A percentile compares a stretch with the other conserved stretches of the same genome.
Evolutionary conservation across 2,113 vertebrate genomes (phyloP).

Genomic region (Xenotilapia caudafasciata): DNA sequence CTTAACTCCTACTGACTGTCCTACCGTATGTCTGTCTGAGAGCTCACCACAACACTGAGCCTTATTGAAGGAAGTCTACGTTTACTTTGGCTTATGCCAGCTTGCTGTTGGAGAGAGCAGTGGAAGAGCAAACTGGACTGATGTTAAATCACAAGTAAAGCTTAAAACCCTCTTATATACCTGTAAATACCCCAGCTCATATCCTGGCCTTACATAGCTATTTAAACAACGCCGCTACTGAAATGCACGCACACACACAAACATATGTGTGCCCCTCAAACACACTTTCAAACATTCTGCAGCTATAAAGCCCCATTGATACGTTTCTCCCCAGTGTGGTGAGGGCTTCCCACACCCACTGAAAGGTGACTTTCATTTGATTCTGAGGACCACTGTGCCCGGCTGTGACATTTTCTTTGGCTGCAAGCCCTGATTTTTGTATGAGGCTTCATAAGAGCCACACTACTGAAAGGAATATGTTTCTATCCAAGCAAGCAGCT

Average conservation of each 20-base stretch:
- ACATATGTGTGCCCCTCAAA: background rate
- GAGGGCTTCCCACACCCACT: slow-evolving; percentile 17
- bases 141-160: slow-evolving; percentile 8
- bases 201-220: background rate
- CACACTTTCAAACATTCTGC: background rate
- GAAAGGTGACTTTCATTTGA: slow-evolving; percentile 61
- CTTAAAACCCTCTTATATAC: background rate
- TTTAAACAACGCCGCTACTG: slow-evolving; percentile 7
- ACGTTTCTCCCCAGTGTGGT: background rate
- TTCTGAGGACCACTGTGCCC: slow-evolving; percentile 14
- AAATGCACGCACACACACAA: background rate
- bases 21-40: slow-evolving; percentile 8
- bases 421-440: slow-evolving; percentile 13
- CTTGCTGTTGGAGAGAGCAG: background rate
- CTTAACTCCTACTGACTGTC: slow-evolving; percentile 12
- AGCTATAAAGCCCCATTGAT: slow-evolving; percentile 60
- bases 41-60: background rate
- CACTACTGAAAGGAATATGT: background rate
- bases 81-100: slow-evolving; percentile 21
- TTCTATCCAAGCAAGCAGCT: background rate
- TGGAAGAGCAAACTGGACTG: background rate
- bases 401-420: slow-evolving; percentile 43
- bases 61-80: background rate
- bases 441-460: background rate
- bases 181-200: background rate